These are phyloP conservation scores for Octodonta nipae DNA, from an alignment of 2,888 invertebrate species.

Conservation along the genomic window DNA sequence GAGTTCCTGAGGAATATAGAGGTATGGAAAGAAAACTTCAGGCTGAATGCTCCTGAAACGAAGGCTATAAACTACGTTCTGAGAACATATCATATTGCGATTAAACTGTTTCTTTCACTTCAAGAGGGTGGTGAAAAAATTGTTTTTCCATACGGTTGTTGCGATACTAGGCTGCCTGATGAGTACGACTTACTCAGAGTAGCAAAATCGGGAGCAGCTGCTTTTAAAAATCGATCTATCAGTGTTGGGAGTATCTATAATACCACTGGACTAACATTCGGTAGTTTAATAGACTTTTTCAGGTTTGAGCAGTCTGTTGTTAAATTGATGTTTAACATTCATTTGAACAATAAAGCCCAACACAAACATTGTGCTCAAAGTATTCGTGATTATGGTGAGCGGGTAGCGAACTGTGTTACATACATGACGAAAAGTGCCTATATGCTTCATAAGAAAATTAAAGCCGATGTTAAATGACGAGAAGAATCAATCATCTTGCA, in stretches of 20 bases:
- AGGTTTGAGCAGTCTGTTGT: conserved; percentile 8
- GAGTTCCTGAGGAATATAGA: conserved; percentile 14
- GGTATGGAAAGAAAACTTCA: conserved; percentile 16
- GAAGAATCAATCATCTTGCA: too few relatives aligned
- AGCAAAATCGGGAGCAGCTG: conserved; percentile 12
- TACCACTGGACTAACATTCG: conserved; percentile 14
- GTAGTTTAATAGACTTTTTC: conserved; percentile 16
- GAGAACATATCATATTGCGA: conserved; percentile 8
- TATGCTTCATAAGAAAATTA: conserved; percentile 13
- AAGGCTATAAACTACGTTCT: conserved; percentile 11
- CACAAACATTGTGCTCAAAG: conserved; percentile 7
- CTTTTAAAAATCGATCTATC: conserved; percentile 10
- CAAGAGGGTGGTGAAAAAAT: conserved; percentile 15
- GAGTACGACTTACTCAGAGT: conserved; percentile 12
- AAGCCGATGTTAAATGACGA: too few relatives aligned
- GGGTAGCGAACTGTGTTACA: conserved; percentile 15
- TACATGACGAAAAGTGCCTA: conserved; percentile 15
- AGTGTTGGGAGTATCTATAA: conserved; percentile 13
- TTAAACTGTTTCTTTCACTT: conserved; percentile 17
- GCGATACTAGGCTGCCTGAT: conserved; percentile 5
- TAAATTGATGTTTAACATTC: conserved; percentile 16
- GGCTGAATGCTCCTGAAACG: conserved; percentile 10
- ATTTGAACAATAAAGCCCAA: conserved; percentile 12
- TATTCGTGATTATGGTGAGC: conserved; percentile 13
- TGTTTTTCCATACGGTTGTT: conserved; percentile 17